These are phyloP conservation scores for Eumacrocentrus americanus DNA, from an alignment of 2,888 invertebrate genomes.

Conservation along the genomic window DNA sequence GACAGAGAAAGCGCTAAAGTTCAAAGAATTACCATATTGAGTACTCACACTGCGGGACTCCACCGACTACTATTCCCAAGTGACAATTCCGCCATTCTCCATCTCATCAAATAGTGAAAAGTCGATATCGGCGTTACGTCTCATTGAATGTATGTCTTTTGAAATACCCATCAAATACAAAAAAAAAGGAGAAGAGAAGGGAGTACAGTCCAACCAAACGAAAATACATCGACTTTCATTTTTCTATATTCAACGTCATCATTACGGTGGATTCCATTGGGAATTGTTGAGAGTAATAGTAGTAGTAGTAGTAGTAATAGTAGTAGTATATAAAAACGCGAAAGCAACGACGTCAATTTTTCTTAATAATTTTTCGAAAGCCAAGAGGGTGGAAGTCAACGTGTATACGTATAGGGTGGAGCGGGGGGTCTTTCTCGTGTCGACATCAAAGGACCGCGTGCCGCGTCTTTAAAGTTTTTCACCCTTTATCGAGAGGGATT, in stretches of 20 bases:
- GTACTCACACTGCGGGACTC: conserved; percentile 34
- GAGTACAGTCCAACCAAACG: not conserved
- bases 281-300: not conserved
- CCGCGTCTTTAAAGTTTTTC: conserved; percentile 54
- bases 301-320: too few species aligned
- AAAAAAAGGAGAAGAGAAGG: conserved; percentile 10
- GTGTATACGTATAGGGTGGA: conserved; percentile 17
- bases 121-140: conserved; percentile 44
- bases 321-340: not conserved
- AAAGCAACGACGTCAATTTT: conserved; percentile 33
- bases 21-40: conserved; percentile 45
- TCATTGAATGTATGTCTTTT: conserved; percentile 31
- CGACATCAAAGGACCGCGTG: conserved; percentile 55
- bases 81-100: conserved; percentile 42
- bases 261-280: not conserved
- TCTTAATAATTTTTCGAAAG: conserved; percentile 40
- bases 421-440: conserved; percentile 33
- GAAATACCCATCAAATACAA: not conserved
- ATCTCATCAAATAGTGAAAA: conserved; percentile 53
- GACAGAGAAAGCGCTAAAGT: not conserved
- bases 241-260: conserved; percentile 15
- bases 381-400: conserved; percentile 29
- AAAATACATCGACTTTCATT: not conserved
- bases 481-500: conserved; percentile 52
- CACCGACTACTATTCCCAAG: conserved; percentile 36